Conservation (phyloP, 1,140 invertebrate species). For the Pinna nobilis region DNA sequence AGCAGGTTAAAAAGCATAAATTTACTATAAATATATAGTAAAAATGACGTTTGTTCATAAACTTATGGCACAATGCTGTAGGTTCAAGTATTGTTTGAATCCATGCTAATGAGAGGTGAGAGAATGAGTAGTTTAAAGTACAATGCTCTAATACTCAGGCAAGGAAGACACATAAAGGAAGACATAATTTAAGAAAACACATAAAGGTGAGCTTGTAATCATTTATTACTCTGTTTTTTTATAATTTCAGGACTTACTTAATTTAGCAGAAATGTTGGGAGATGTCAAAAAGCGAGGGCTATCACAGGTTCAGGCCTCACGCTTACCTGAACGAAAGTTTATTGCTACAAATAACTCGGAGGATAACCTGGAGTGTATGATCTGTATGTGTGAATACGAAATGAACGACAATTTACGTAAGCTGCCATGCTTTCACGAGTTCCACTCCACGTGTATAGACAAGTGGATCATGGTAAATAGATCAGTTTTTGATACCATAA, state of each 20-base stretch:
- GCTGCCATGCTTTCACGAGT: slow-evolving; percentile 58
- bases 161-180: no score
- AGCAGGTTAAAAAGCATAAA: no score
- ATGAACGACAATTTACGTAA: slow-evolving; percentile 48
- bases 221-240: neutral
- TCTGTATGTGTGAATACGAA: slow-evolving; percentile 59
- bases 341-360: slow-evolving; percentile 22
- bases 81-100: no score
- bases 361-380: slow-evolving; percentile 45
- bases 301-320: slow-evolving; percentile 28
- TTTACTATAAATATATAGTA: no score
- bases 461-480: slow-evolving; percentile 56
- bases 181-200: no score
- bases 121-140: no score
- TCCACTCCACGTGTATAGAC: slow-evolving; percentile 55
- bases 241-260: slow-evolving; percentile 46
- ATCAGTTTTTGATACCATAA: neutral
- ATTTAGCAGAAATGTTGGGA: slow-evolving; percentile 54
- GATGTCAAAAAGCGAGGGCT: slow-evolving; percentile 54
- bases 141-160: no score
- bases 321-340: slow-evolving; percentile 49
- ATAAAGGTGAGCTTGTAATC: neutral
- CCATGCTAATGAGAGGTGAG: no score
- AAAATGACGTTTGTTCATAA: no score
- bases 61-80: no score